phyloP scores from a whole-genome alignment of 2,113 vertebrate genomes.

The Callithrix jacchus region DNA sequence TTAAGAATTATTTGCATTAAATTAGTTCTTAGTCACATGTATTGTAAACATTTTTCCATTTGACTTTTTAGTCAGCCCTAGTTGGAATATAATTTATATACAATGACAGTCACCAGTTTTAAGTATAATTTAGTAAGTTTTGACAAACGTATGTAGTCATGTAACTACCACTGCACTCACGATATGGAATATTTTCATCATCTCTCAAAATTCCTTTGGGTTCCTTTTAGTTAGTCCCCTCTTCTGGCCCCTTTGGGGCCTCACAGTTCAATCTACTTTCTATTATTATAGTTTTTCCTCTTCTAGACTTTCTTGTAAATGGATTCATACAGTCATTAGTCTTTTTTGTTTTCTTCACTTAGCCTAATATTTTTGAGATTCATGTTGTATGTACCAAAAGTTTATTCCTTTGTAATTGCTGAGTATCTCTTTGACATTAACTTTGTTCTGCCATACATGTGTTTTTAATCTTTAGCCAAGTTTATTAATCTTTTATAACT shows the following conservation, averaged over 20 bases:
- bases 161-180: not conserved
- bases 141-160: not conserved
- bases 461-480: slow-evolving; percentile 10
- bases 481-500: not conserved
- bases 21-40: not conserved
- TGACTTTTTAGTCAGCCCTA: not conserved
- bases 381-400: not conserved
- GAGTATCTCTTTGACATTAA: not conserved
- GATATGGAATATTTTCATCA: not conserved
- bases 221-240: not conserved
- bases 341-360: not conserved
- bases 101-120: not conserved
- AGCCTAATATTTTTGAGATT: not conserved
- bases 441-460: not conserved
- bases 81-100: not conserved
- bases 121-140: not conserved
- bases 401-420: not conserved
- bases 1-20: slow-evolving; percentile 25
- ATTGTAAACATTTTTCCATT: not conserved
- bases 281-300: not conserved
- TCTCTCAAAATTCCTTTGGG: not conserved
- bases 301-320: not conserved
- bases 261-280: not conserved
- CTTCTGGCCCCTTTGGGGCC: not conserved
- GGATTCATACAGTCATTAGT: not conserved